Percentiles rank a stretch among this genome's conserved stretches.
These are phyloP conservation scores for Plagiodera versicolora DNA, from an alignment of 2,888 invertebrate species.

Conservation along the genomic window DNA sequence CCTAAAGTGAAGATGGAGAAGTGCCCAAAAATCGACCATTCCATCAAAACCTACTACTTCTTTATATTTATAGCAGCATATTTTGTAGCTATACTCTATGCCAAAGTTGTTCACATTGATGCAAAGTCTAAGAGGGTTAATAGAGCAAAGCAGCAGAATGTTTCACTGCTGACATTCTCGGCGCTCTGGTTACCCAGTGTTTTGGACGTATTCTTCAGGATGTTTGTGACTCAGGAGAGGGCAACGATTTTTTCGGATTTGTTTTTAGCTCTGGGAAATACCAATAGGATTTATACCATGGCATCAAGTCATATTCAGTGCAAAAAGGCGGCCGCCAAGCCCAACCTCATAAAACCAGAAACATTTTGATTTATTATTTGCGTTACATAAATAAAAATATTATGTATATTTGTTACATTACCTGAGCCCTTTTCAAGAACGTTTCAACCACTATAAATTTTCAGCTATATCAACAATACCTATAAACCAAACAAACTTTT, in stretches of 20 bases:
- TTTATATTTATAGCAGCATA: slow-evolving; percentile 43
- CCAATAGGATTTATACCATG: slow-evolving; percentile 38
- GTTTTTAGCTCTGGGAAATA: slow-evolving; percentile 42
- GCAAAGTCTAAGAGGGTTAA: slow-evolving; percentile 29
- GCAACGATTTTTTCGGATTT: slow-evolving; percentile 41
- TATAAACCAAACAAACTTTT: background rate
- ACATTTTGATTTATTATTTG: slow-evolving; percentile 11
- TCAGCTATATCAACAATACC: background rate
- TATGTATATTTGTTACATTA: background rate
- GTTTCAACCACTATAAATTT: background rate
- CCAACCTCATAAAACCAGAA: slow-evolving; percentile 36
- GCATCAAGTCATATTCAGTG: slow-evolving; percentile 33
- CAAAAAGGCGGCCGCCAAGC: slow-evolving; percentile 34
- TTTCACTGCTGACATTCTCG: slow-evolving; percentile 39
- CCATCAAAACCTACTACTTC: slow-evolving; percentile 44
- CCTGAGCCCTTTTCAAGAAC: background rate
- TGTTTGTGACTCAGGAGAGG: slow-evolving; percentile 39
- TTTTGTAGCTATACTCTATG: slow-evolving; percentile 42
- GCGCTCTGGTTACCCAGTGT: slow-evolving; percentile 49
- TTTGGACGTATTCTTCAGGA: slow-evolving; percentile 44
- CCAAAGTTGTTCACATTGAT: slow-evolving; percentile 40
- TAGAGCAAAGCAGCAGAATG: slow-evolving; percentile 34
- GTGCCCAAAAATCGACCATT: slow-evolving; percentile 26
- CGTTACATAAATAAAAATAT: background rate
- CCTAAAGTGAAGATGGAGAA: slow-evolving; percentile 21